Evolutionary conservation across 2,113 vertebrate genomes (phyloP).

Genomic region (Blennius ocellaris): DNA sequence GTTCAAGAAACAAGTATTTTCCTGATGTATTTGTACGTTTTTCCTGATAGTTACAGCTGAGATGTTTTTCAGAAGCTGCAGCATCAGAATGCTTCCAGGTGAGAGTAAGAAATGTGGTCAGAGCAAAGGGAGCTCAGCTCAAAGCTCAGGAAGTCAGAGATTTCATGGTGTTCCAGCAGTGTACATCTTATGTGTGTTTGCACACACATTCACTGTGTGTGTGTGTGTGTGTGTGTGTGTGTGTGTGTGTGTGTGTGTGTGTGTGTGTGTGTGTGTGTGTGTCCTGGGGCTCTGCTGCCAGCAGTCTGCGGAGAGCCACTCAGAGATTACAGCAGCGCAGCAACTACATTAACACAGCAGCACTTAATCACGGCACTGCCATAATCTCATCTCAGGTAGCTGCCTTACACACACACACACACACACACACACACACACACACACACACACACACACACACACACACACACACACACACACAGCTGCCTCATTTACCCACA

Average conservation of each 20-base stretch:
- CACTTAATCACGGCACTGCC: constrained; percentile 65
- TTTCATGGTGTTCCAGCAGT: constrained; percentile 23
- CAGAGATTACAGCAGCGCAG: constrained; percentile 70
- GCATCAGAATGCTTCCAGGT: constrained; percentile 9
- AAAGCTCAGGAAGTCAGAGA: constrained; percentile 56
- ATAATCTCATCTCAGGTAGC: constrained; percentile 80
- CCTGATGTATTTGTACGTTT: neutral
- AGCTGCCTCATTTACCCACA: too few species aligned
- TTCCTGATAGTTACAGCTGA: neutral
- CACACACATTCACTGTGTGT: neutral
- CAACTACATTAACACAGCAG: constrained; percentile 78
- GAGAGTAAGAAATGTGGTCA: constrained; percentile 19
- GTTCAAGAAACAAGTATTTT: neutral
- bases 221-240: constrained; percentile 18
- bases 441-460: too few species aligned
- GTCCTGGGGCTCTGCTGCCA: constrained; percentile 67
- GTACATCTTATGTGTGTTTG: too few species aligned
- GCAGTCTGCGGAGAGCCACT: constrained; percentile 71
- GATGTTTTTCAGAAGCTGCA: constrained; percentile 1
- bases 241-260: constrained; percentile 23
- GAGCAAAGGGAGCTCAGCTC: constrained; percentile 24
- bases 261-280: constrained; percentile 34
- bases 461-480: too few species aligned
- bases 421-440: too few species aligned
- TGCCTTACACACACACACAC: constrained; percentile 63